A percentile compares a stretch with the other conserved stretches of the same genome.
phyloP scores from a whole-genome alignment of 2,113 vertebrate species.

The Carollia perspicillata region DNA sequence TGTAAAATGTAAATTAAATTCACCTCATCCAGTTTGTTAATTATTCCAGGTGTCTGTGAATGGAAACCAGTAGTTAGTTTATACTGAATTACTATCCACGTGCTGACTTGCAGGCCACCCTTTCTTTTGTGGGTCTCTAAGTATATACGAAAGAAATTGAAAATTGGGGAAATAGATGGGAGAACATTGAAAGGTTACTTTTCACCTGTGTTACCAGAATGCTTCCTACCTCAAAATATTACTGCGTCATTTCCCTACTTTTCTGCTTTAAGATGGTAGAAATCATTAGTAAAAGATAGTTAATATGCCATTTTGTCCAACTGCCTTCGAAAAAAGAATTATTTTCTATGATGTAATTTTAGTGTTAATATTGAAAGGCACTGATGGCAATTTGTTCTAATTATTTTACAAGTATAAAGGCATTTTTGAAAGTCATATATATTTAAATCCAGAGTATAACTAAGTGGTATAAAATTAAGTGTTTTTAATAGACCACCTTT shows the following conservation, averaged over 20 bases:
- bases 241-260: not conserved
- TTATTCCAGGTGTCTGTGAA: not conserved
- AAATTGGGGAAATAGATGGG: not conserved
- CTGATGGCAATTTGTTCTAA: not conserved
- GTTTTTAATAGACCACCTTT: not conserved
- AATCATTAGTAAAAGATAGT: not conserved
- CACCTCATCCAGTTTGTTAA: not conserved
- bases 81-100: not conserved
- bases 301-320: not conserved
- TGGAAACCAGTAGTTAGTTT: not conserved
- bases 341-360: not conserved
- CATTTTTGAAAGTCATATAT: not conserved
- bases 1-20: not conserved
- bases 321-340: not conserved
- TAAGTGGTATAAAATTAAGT: not conserved
- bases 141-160: not conserved
- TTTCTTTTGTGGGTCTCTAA: not conserved
- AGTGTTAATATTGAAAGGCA: not conserved
- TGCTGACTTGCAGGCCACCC: not conserved
- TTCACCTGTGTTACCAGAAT: not conserved
- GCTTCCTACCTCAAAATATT: not conserved
- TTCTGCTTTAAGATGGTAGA: not conserved
- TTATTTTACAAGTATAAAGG: not conserved
- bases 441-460: not conserved
- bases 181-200: not conserved